Evolutionary conservation across 1,140 invertebrate genomes (phyloP).

Genomic region (Drosophila pandora): DNA sequence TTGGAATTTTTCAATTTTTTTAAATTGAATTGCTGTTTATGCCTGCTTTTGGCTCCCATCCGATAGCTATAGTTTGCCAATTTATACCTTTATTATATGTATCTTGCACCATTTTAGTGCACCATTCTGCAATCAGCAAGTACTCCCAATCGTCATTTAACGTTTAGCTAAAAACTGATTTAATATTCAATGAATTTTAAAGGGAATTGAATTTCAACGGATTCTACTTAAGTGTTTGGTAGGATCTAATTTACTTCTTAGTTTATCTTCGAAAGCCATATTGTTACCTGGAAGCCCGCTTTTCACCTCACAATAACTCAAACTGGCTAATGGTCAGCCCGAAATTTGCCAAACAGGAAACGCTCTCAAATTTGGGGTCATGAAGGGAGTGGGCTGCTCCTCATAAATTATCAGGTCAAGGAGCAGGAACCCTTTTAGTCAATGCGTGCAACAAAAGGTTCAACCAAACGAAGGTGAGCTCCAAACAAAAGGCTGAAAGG

Average conservation of each 20-base stretch:
- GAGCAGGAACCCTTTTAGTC: slow-evolving; percentile 25
- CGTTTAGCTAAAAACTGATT: neutral
- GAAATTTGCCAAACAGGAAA: slow-evolving; percentile 23
- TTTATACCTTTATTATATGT: too few species aligned
- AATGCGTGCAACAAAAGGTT: slow-evolving; percentile 36
- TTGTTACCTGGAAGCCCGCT: slow-evolving; percentile 24
- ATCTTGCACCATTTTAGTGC: too few species aligned
- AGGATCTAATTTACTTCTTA: slow-evolving; percentile 1
- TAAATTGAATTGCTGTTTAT: too few species aligned
- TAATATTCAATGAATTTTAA: slow-evolving; percentile 9
- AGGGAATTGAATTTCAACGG: neutral
- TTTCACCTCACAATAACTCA: slow-evolving; percentile 25
- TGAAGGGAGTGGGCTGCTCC: slow-evolving; percentile 9
- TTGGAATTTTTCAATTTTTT: neutral
- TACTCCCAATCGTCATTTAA: too few species aligned
- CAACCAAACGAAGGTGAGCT: slow-evolving; percentile 19
- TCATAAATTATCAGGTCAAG: slow-evolving; percentile 42
- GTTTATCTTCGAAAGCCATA: neutral
- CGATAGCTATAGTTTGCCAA: too few species aligned
- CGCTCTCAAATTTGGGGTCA: slow-evolving; percentile 15
- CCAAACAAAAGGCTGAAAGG: slow-evolving; percentile 31
- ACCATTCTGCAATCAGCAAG: too few species aligned
- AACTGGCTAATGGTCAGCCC: slow-evolving; percentile 36
- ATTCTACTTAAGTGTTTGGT: neutral
- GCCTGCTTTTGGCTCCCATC: too few species aligned